Evolutionary conservation across 2,888 invertebrate species (phyloP).

Genomic region (Prosapia bicincta): DNA sequence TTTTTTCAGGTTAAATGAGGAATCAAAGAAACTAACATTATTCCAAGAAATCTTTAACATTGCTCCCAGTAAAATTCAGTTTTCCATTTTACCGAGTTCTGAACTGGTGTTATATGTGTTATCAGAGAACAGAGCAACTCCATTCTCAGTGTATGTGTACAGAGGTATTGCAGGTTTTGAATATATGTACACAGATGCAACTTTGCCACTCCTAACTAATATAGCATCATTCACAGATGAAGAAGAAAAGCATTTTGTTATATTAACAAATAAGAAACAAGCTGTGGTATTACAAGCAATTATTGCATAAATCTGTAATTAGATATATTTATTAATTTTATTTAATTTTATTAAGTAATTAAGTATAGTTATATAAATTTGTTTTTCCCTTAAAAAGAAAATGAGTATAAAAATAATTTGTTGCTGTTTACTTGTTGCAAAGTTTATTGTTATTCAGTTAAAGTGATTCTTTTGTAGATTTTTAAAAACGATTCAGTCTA

Average conservation of each 20-base stretch:
- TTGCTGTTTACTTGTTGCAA: no score
- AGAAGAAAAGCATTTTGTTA: constrained; percentile 9
- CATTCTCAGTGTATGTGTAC: constrained; percentile 10
- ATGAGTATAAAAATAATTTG: no score
- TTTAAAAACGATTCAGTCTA: no score
- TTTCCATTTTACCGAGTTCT: constrained; percentile 1
- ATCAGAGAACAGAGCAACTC: constrained; percentile 3
- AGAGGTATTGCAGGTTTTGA: constrained; percentile 13
- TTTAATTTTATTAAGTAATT: no score
- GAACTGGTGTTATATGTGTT: constrained; percentile 11
- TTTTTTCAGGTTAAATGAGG: constrained; percentile 4
- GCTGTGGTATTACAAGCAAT: not conserved
- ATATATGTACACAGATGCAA: not conserved
- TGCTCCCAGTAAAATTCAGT: not conserved
- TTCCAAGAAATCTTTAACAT: not conserved
- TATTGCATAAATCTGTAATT: not conserved
- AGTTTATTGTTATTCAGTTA: no score
- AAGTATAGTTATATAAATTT: no score
- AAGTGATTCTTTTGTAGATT: no score
- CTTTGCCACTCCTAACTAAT: not conserved
- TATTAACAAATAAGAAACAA: not conserved
- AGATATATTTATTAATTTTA: no score
- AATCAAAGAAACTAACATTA: not conserved
- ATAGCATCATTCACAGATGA: constrained; percentile 8
- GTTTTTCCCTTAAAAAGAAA: no score